Evolutionary conservation across 1,140 invertebrate genomes (phyloP), one percentile per base, ranked within the genome.

Genomic region (Epicauta chinensis): DNA sequence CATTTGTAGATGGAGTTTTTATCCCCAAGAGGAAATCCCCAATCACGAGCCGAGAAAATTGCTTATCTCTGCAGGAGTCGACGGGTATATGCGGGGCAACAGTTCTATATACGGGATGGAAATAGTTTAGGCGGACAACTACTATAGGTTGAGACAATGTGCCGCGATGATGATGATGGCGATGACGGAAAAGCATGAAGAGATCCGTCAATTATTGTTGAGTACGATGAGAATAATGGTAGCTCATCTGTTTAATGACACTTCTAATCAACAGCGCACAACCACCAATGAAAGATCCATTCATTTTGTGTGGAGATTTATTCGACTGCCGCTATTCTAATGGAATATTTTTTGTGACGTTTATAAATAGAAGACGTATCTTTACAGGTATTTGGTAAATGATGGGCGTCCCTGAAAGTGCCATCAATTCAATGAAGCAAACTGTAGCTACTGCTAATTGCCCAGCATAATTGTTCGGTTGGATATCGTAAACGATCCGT

Each of bases 1-100:
- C 79, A 81, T 81, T 81, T 81, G 79, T 81, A 80, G 79, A 81
- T 81, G 78, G 79, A 81, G 79, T 80, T 81, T 79, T 78, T 78
- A 76, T 75, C 75, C 79, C 79, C 79, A 63, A 64, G 79, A 75
- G 79, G 75, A 74, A 73, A 75, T 75, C 77, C 78, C 78, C 79
- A 81, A 81, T 81, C 79, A 81, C 77, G 78, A 80, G 76, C 75
- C 77, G 76, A 79, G 79, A 80, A 81, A 81, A 81, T 81, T 81
- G 79, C 79, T 71, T 71, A 71, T 67, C 67, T 70, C 66, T 65
- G 57, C 61, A 61, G 56, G 45, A 58, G 55, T 15, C 37, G 35
- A n/a, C n/a, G 51, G 52, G 15, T 34, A 45, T 29, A 40, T 32
- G 55, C 38, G 43, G 63, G 32, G 42, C 34, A 15, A 55, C 44